These are phyloP conservation scores for Phanerotoma sp. DNA, from an alignment of 2,888 invertebrate species.

Conservation along the genomic window DNA sequence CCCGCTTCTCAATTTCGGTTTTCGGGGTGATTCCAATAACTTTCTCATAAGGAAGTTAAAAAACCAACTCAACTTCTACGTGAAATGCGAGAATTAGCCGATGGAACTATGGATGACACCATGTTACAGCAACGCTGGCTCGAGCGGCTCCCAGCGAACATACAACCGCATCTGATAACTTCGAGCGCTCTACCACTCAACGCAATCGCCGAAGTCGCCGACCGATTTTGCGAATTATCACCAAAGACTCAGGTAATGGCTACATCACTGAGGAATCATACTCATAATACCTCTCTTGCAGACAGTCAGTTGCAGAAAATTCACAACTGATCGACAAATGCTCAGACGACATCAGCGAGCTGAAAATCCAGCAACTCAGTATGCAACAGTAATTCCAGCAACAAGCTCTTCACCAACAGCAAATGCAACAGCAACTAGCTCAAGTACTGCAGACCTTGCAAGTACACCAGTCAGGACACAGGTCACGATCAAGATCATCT, in stretches of 20 bases:
- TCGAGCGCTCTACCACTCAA: background rate
- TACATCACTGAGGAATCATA: background rate
- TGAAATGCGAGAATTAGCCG: constrained; percentile 1
- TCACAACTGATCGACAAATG: background rate
- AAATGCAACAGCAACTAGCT: background rate
- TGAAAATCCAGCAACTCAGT: background rate
- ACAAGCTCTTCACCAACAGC: background rate
- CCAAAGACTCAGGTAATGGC: background rate
- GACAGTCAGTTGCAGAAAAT: background rate
- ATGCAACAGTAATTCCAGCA: no score
- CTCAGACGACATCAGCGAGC: background rate
- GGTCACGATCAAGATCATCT: no score
- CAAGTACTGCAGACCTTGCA: no score
- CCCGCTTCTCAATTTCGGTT: no score
- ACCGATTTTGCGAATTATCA: background rate
- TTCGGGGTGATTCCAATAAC: no score
- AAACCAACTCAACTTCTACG: constrained; percentile 9
- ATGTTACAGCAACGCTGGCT: background rate
- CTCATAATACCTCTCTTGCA: background rate
- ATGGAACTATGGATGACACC: background rate
- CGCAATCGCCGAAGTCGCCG: constrained; percentile 6
- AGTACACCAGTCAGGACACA: no score
- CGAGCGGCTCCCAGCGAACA: background rate
- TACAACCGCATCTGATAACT: constrained; percentile 2
- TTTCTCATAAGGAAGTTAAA: no score